phyloP scores from a whole-genome alignment of 2,113 vertebrate species.

The Mesitornis unicolor region DNA sequence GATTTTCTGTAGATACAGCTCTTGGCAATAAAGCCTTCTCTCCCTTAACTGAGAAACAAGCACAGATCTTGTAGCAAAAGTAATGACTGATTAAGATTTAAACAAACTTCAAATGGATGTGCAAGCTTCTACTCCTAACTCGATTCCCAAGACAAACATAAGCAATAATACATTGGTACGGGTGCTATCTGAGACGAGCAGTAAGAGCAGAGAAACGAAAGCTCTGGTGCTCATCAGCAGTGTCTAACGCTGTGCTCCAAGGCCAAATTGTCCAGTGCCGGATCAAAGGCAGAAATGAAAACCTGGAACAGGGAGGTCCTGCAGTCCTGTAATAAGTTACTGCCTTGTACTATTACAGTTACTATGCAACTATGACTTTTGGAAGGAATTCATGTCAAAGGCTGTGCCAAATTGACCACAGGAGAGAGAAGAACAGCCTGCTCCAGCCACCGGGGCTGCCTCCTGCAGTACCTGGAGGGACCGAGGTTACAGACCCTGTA shows the following conservation, averaged over 20 bases:
- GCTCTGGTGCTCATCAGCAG: background rate
- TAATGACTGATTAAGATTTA: background rate
- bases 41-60: background rate
- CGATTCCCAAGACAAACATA: rapidly evolving
- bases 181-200: no score
- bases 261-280: background rate
- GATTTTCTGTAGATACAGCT: background rate
- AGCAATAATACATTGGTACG: rapidly evolving
- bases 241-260: rapidly evolving
- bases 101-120: background rate
- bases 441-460: rapidly evolving
- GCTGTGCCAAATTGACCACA: background rate
- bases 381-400: background rate
- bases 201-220: background rate
- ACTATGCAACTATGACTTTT: background rate
- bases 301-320: background rate
- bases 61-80: background rate
- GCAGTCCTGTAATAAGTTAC: background rate
- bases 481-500: rapidly evolving
- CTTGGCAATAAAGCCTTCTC: background rate
- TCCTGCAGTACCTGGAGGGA: no score
- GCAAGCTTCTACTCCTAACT: background rate
- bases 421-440: background rate
- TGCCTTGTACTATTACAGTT: background rate
- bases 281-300: background rate